Conservation (phyloP, 2,113 vertebrate species). For the Aptenodytes forsteri region DNA sequence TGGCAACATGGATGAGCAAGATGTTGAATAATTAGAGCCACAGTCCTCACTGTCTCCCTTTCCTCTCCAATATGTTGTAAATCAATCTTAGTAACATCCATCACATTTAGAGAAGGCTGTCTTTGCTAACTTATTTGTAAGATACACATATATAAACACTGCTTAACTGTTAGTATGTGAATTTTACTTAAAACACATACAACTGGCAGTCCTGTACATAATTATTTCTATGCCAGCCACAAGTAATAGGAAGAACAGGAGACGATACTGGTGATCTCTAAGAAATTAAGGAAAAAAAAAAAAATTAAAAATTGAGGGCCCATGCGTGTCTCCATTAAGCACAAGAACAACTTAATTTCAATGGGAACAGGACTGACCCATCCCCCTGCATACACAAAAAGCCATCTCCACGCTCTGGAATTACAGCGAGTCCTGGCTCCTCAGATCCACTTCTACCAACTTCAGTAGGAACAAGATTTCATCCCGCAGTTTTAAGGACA, state of each 20-base stretch:
- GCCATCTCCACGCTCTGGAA: neutral
- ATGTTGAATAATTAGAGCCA: slow-evolving; percentile 77
- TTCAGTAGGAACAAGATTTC: neutral
- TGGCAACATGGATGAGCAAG: slow-evolving; percentile 75
- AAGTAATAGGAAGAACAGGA: neutral
- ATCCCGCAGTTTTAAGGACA: neutral
- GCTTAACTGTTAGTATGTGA: neutral
- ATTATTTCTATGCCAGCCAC: neutral
- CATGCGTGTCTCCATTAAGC: neutral
- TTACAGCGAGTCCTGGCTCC: neutral
- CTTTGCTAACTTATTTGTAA: neutral
- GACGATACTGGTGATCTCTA: neutral
- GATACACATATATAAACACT: neutral
- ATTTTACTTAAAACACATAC: neutral
- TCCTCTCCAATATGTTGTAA: neutral
- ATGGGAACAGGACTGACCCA: neutral
- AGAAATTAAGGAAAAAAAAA: neutral
- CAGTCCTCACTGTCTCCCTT: neutral
- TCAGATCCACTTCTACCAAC: neutral
- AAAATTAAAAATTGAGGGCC: neutral
- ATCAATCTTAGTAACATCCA: neutral
- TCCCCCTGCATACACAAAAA: neutral
- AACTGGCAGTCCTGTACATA: neutral
- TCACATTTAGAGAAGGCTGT: slow-evolving; percentile 52
- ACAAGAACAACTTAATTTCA: neutral